Percentiles rank a stretch among this genome's conserved stretches.
Evolutionary conservation across 2,888 invertebrate genomes (phyloP).

Genomic region (Seira musarum): DNA sequence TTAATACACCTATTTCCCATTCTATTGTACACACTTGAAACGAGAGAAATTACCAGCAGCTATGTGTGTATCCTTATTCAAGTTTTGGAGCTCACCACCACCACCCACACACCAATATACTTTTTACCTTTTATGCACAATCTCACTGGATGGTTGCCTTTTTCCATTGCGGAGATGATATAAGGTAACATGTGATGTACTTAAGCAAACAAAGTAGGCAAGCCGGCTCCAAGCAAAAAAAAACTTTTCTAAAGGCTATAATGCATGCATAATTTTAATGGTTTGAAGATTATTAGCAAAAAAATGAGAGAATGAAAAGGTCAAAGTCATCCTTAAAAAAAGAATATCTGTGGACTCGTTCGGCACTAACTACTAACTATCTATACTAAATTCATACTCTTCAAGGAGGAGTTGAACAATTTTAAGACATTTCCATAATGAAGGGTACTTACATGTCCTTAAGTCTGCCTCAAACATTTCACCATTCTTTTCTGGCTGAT

Average conservation of each 20-base stretch:
- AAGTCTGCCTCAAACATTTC: slow-evolving; percentile 66
- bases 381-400: no score
- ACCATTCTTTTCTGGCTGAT: slow-evolving; percentile 62
- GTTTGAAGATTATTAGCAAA: background rate
- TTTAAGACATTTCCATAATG: no score
- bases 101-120: slow-evolving; percentile 60
- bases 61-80: slow-evolving; percentile 16
- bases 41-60: slow-evolving; percentile 8
- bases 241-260: background rate
- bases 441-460: slow-evolving; percentile 54
- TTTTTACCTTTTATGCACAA: slow-evolving; percentile 55
- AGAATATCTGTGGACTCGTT: no score
- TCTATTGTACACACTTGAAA: slow-evolving; percentile 4
- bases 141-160: slow-evolving; percentile 37
- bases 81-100: background rate
- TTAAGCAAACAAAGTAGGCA: slow-evolving; percentile 1
- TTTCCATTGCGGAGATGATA: background rate
- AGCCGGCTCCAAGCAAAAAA: slow-evolving; percentile 15
- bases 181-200: slow-evolving; percentile 45
- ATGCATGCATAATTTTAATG: background rate
- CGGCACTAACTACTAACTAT: no score
- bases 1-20: no score
- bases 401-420: no score
- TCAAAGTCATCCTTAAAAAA: background rate
- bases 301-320: background rate